Evolutionary conservation across 2,113 vertebrate genomes (phyloP).

Genomic region (Macquaria ambigua): DNA sequence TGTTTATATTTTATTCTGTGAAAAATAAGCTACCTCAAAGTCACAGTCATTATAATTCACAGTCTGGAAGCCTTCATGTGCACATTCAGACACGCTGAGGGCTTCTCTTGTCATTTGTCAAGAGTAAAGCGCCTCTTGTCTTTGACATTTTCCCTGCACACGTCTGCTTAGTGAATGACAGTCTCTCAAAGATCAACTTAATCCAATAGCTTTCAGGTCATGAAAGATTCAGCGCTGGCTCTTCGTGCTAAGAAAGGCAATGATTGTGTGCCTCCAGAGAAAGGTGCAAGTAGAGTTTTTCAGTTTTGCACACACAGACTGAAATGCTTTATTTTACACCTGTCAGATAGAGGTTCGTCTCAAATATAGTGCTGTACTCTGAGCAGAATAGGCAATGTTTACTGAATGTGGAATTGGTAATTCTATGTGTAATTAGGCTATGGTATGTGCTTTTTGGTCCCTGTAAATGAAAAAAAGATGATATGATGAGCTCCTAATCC

Average conservation of each 20-base stretch:
- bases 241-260: slow-evolving; percentile 45
- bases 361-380: not conserved
- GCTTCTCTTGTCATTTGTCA: slow-evolving; percentile 54
- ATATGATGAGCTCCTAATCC: not conserved
- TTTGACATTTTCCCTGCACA: slow-evolving; percentile 54
- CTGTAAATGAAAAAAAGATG: slow-evolving; percentile 4
- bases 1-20: slow-evolving; percentile 5
- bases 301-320: not conserved
- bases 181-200: slow-evolving; percentile 56
- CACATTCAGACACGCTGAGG: slow-evolving; percentile 18
- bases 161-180: slow-evolving; percentile 40
- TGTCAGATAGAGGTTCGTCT: not conserved
- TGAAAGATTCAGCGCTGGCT: slow-evolving; percentile 53
- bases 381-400: slow-evolving; percentile 7
- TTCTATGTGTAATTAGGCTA: not conserved
- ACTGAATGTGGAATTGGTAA: not conserved
- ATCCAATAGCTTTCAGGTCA: slow-evolving; percentile 53
- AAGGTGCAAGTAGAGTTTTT: not conserved
- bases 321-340: slow-evolving; percentile 31
- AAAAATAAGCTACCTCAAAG: slow-evolving; percentile 8
- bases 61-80: slow-evolving; percentile 15
- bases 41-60: slow-evolving; percentile 12
- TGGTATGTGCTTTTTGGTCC: not conserved
- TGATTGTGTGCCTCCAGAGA: slow-evolving; percentile 5
- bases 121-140: slow-evolving; percentile 22